Percentiles rank a stretch among this genome's conserved stretches.
Evolutionary conservation across 2,888 invertebrate species (phyloP).

Genomic region (Eutolmus rufibarbis): DNA sequence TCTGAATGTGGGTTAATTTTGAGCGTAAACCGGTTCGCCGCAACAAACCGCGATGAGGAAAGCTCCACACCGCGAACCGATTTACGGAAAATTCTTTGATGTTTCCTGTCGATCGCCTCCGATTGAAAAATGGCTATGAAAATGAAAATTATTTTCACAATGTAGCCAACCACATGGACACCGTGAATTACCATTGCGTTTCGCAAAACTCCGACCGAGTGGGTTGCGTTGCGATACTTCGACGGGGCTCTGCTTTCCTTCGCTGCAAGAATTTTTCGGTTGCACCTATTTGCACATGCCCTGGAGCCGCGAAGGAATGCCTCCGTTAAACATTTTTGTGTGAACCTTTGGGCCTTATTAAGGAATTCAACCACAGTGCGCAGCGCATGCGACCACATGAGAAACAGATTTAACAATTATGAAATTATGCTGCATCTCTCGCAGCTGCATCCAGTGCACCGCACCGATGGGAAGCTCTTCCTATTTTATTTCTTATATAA

Average conservation of each 20-base stretch:
- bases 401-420: not conserved
- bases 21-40: not conserved
- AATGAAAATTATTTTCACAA: not conserved
- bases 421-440: not conserved
- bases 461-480: not conserved
- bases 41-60: not conserved
- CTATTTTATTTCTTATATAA: slow-evolving; percentile 16
- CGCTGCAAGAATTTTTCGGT: not conserved
- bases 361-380: not conserved
- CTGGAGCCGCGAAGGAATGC: not conserved
- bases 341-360: not conserved
- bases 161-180: not conserved
- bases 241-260: not conserved
- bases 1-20: not conserved
- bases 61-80: not conserved
- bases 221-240: not conserved
- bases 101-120: not conserved
- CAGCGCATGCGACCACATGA: not conserved
- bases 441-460: not conserved
- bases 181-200: not conserved
- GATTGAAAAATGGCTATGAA: not conserved
- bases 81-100: not conserved
- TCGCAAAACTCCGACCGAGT: not conserved
- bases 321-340: not conserved
- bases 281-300: not conserved